A percentile compares a stretch with the other conserved stretches of the same genome.
Evolutionary conservation across 2,113 vertebrate species (phyloP).

Genomic region (Kryptolebias marmoratus): DNA sequence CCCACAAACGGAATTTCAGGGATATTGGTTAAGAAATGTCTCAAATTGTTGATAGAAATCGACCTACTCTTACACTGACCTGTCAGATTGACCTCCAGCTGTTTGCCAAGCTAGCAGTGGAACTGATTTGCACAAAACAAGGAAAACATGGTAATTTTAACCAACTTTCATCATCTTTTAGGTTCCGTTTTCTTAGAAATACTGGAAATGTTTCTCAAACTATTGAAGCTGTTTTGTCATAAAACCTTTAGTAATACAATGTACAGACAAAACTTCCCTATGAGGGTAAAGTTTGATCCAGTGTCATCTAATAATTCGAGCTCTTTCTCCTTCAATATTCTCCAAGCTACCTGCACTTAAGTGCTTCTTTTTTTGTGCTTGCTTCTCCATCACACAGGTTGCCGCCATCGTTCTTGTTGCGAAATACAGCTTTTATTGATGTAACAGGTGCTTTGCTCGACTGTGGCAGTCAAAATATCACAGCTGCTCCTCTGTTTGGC

Average conservation of each 20-base stretch:
- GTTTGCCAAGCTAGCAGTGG: not conserved
- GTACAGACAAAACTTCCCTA: conserved; percentile 26
- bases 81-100: not conserved
- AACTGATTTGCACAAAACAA: not conserved
- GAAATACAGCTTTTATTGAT: conserved; percentile 79
- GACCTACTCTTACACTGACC: not conserved
- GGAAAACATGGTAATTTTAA: not conserved
- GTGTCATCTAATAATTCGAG: conserved; percentile 29
- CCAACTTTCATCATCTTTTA: not conserved
- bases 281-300: conserved; percentile 38
- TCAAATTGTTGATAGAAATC: not conserved
- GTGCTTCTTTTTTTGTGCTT: conserved; percentile 31
- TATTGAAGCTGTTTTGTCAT: conserved; percentile 5
- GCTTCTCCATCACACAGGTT: conserved; percentile 69
- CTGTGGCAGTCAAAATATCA: conserved; percentile 73
- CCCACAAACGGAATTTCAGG: not conserved
- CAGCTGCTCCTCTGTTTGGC: conserved; percentile 68
- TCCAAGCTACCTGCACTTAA: conserved; percentile 51
- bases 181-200: not conserved
- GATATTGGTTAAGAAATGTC: not conserved
- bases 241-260: not conserved
- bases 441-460: conserved; percentile 82
- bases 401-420: conserved; percentile 47
- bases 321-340: not conserved
- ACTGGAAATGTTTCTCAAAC: not conserved